Conservation (phyloP, 1,140 invertebrate genomes). For the Leptinotarsa undecemlineata region DNA sequence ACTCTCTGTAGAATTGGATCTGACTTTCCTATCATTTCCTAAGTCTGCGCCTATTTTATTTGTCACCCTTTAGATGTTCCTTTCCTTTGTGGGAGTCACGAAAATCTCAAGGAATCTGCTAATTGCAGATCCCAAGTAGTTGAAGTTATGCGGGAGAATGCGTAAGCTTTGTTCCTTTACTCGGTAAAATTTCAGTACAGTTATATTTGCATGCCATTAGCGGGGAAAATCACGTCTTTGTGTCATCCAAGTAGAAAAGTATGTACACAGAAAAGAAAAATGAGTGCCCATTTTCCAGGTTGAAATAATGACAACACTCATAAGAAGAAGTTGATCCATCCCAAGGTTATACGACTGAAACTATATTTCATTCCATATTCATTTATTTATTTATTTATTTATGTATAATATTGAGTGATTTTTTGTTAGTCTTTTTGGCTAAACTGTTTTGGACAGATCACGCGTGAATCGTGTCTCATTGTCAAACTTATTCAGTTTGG, state of each 20-base stretch:
- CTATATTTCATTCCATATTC: no score
- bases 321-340: no score
- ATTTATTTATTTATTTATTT: no score
- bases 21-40: background rate
- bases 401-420: no score
- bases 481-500: no score
- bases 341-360: no score
- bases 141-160: background rate
- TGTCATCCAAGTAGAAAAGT: background rate
- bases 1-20: no score
- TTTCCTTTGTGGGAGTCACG: no score
- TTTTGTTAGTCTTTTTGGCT: no score
- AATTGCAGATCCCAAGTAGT: background rate
- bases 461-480: no score
- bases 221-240: background rate
- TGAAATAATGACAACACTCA: background rate
- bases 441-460: no score
- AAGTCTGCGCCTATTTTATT: background rate
- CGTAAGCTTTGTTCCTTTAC: background rate
- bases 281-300: background rate
- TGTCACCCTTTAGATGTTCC: no score
- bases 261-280: background rate
- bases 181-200: background rate
- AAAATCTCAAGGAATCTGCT: background rate
- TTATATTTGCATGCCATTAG: constrained; percentile 6